These are phyloP conservation scores for Ganaspis brasiliensis DNA, from an alignment of 2,888 invertebrate genomes.

Conservation along the genomic window DNA sequence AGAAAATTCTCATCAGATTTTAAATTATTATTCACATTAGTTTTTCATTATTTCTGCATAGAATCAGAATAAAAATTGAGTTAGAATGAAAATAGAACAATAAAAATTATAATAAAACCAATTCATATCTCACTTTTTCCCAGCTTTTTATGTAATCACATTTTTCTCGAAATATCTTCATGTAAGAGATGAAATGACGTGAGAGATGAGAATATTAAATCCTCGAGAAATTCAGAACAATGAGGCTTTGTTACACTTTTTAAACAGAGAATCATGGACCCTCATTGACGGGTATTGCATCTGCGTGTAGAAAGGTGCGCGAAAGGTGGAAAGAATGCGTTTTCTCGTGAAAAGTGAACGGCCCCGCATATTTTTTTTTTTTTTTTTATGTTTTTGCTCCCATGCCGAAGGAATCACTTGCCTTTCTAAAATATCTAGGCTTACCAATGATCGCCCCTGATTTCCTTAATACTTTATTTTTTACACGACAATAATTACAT, in stretches of 20 bases:
- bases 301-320: constrained; percentile 56
- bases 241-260: constrained; percentile 54
- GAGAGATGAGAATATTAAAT: background rate
- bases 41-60: too few species aligned
- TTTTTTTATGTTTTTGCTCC: constrained; percentile 59
- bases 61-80: too few species aligned
- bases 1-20: too few species aligned
- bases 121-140: too few species aligned
- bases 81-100: too few species aligned
- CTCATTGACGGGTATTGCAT: constrained; percentile 57
- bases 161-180: background rate
- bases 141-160: background rate
- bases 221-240: background rate
- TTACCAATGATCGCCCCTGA: constrained; percentile 38
- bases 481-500: too few species aligned
- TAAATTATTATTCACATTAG: too few species aligned
- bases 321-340: constrained; percentile 62
- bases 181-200: background rate
- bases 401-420: constrained; percentile 62
- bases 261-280: constrained; percentile 50
- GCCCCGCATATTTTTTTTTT: constrained; percentile 41
- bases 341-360: constrained; percentile 66
- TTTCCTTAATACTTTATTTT: constrained; percentile 19
- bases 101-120: too few species aligned
- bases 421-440: constrained; percentile 73